Evolutionary conservation across 2,888 invertebrate species (phyloP).

Genomic region (Hemaris fuciformis): DNA sequence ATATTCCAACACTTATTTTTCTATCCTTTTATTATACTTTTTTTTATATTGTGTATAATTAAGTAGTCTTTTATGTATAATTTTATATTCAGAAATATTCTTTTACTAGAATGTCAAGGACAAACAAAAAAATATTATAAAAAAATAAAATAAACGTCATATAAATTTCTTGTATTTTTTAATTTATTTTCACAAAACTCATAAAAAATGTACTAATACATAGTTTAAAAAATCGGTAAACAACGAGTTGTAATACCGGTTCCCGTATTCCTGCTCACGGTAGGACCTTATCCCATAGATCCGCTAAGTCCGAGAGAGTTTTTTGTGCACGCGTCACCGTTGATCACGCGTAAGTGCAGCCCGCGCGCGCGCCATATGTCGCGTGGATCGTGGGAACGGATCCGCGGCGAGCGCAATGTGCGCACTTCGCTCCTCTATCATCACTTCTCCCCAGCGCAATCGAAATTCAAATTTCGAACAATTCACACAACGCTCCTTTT

Average conservation of each 20-base stretch:
- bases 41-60: too few relatives aligned
- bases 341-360: constrained; percentile 66
- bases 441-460: constrained; percentile 37
- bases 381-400: constrained; percentile 77
- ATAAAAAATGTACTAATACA: background rate
- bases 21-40: too few relatives aligned
- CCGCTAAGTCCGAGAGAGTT: constrained; percentile 69
- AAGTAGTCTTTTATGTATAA: too few relatives aligned
- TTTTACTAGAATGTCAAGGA: too few relatives aligned
- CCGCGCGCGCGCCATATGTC: constrained; percentile 78
- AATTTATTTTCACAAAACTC: background rate
- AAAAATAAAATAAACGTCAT: background rate
- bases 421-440: constrained; percentile 65
- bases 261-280: constrained; percentile 55
- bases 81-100: too few relatives aligned
- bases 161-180: background rate
- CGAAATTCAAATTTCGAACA: constrained; percentile 37
- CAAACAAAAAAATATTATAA: background rate
- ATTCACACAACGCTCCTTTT: constrained; percentile 41
- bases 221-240: background rate
- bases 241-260: constrained; percentile 32
- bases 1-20: too few relatives aligned
- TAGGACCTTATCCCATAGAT: constrained; percentile 64
- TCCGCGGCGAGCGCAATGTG: constrained; percentile 70
- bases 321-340: constrained; percentile 78